These are phyloP conservation scores for Clostera curtula DNA, from an alignment of 2,888 invertebrate genomes.

Conservation along the genomic window DNA sequence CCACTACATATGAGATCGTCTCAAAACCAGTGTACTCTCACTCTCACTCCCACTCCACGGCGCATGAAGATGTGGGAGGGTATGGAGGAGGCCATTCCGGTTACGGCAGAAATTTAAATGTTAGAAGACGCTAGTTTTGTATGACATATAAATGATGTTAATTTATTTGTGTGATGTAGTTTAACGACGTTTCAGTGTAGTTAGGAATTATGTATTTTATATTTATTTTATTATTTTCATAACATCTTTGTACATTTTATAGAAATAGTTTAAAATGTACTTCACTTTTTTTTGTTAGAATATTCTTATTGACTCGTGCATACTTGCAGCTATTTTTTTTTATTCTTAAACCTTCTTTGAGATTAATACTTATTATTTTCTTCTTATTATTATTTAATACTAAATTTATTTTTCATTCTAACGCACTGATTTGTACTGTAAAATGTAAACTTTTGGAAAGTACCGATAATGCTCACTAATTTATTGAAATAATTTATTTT, in stretches of 20 bases:
- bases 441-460: conserved; percentile 6
- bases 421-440: too few relatives aligned
- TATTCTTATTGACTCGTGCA: too few relatives aligned
- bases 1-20: conserved; percentile 89
- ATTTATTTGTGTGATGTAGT: not conserved
- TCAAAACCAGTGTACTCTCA: conserved; percentile 86
- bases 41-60: conserved; percentile 74
- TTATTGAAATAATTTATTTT: conserved; percentile 32
- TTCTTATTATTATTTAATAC: not conserved
- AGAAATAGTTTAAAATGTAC: too few relatives aligned
- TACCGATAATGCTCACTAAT: conserved; percentile 13
- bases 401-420: too few relatives aligned
- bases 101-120: conserved; percentile 59
- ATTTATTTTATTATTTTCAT: too few relatives aligned
- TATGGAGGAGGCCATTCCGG: conserved; percentile 75
- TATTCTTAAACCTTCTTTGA: not conserved
- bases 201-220: too few relatives aligned
- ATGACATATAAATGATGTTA: not conserved
- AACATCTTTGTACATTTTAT: too few relatives aligned
- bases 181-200: too few relatives aligned
- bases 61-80: conserved; percentile 74
- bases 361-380: not conserved
- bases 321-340: too few relatives aligned
- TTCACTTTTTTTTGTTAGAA: too few relatives aligned
- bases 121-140: conserved; percentile 32